Conservation (phyloP, 1,140 invertebrate genomes). For the Centruroides vittatus region DNA sequence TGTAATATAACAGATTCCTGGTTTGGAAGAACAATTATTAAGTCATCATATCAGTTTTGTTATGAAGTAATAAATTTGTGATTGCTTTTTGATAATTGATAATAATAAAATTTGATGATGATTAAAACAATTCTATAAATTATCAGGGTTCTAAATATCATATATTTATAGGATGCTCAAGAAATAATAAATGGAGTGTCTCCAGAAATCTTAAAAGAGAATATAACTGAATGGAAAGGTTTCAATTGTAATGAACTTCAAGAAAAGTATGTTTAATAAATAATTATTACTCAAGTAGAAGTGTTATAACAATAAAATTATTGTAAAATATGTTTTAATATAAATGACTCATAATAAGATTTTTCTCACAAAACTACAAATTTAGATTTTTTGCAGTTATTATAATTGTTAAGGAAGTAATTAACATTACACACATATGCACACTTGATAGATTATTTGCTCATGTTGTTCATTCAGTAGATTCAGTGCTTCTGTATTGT, state of each 20-base stretch:
- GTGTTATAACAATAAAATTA: too few relatives aligned
- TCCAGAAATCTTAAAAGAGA: constrained; percentile 20
- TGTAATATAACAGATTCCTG: constrained; percentile 26
- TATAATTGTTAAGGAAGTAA: too few relatives aligned
- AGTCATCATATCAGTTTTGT: constrained; percentile 29
- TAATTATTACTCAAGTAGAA: too few relatives aligned
- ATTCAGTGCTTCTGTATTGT: too few relatives aligned
- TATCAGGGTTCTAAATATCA: not conserved
- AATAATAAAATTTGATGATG: not conserved
- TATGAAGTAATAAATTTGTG: constrained; percentile 24
- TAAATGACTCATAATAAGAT: too few relatives aligned
- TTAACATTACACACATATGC: too few relatives aligned
- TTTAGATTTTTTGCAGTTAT: too few relatives aligned
- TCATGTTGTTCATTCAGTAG: too few relatives aligned
- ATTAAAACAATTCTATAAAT: not conserved
- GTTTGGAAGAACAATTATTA: constrained; percentile 30
- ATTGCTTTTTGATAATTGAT: not conserved
- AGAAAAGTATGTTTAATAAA: not conserved
- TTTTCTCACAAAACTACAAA: too few relatives aligned
- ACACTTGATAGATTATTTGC: too few relatives aligned
- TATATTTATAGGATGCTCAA: constrained; percentile 21
- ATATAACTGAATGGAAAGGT: constrained; percentile 25
- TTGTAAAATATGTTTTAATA: too few relatives aligned
- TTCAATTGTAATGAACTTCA: constrained; percentile 9
- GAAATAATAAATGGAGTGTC: constrained; percentile 23